Percentiles rank a stretch among this genome's conserved stretches.
Evolutionary conservation across 1,140 invertebrate genomes (phyloP).

Genomic region (Triops longicaudatus): DNA sequence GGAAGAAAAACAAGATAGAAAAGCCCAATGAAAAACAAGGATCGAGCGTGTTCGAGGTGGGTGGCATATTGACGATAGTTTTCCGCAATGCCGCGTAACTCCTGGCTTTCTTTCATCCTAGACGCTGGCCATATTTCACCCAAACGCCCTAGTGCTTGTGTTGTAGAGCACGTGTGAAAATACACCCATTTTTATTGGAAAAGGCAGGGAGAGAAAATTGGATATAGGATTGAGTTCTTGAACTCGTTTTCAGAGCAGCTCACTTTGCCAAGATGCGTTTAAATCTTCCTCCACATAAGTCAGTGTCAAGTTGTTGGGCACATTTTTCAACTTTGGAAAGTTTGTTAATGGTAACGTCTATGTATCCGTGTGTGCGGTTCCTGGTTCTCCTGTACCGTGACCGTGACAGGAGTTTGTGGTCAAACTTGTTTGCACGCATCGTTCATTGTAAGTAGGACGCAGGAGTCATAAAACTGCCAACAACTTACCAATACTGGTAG

Average conservation of each 20-base stretch:
- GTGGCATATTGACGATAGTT: slow-evolving; percentile 7
- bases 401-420: not conserved
- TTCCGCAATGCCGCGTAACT: slow-evolving; percentile 10
- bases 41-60: slow-evolving; percentile 13
- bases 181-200: not conserved
- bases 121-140: not conserved
- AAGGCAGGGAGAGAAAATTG: not conserved
- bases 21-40: not conserved
- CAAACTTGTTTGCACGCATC: not conserved
- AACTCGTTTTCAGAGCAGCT: not conserved
- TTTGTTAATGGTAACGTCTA: not conserved
- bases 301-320: not conserved
- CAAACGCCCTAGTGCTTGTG: not conserved
- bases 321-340: not conserved
- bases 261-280: not conserved
- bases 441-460: slow-evolving; percentile 15
- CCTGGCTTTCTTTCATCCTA: not conserved
- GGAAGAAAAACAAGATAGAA: not conserved
- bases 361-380: not conserved
- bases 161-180: not conserved
- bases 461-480: not conserved
- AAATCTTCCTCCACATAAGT: not conserved
- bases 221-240: not conserved
- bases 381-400: not conserved
- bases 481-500: not conserved